A percentile compares a stretch with the other conserved stretches of the same genome.
These are phyloP conservation scores for silkworm (Bombyx mori) DNA, from an alignment of 1,140 invertebrate genomes.

Conservation along the genomic window ASM3026992v2 NC_085116.1:7129501-7130000, in stretches of 20 bases:
- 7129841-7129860: too few relatives aligned
- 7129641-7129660: slow-evolving; percentile 89
- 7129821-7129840: too few relatives aligned
- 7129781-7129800: too few relatives aligned
- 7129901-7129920: too few relatives aligned
- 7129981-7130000: too few relatives aligned
- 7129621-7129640: slow-evolving; percentile 89
- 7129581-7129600: slow-evolving; percentile 77
- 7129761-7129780: background rate
- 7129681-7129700: slow-evolving; percentile 10
- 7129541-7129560: slow-evolving; percentile 98
- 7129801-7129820: too few relatives aligned
- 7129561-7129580: slow-evolving; percentile 96
- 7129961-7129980: too few relatives aligned
- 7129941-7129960: too few relatives aligned
- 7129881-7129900: too few relatives aligned
- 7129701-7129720: slow-evolving; percentile 78
- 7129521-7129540: slow-evolving; percentile 96
- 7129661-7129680: slow-evolving; percentile 75
- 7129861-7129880: too few relatives aligned
- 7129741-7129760: slow-evolving; percentile 79
- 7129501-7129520: slow-evolving; percentile 89
- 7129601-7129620: slow-evolving; percentile 74
- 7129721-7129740: slow-evolving; percentile 85
- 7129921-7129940: too few relatives aligned